Conservation (phyloP, 2,888 invertebrate genomes). For the Torymus tubicola region DNA sequence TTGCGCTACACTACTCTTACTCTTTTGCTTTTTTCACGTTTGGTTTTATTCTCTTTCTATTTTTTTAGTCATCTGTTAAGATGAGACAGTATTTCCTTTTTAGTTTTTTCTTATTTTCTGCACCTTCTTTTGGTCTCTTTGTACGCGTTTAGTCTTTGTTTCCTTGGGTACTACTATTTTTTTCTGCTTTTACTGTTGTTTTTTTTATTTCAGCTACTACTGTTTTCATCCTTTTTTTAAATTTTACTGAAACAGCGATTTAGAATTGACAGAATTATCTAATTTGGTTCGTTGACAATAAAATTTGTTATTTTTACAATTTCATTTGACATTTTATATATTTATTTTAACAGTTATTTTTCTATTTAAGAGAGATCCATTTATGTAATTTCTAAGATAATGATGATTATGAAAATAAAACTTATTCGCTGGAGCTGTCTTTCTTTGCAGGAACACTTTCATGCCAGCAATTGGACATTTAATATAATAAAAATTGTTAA, state of each 20-base stretch:
- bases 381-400: not conserved
- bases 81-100: conserved; percentile 26
- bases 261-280: conserved; percentile 3
- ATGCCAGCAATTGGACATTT: not conserved
- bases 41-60: conserved; percentile 17
- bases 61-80: conserved; percentile 27
- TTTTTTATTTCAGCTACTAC: conserved; percentile 11
- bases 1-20: not conserved
- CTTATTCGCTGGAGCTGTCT: not conserved
- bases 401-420: conserved; percentile 1
- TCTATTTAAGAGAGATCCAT: not conserved
- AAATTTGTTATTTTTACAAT: not conserved
- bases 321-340: not conserved
- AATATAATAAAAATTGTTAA: conserved; percentile 24
- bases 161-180: conserved; percentile 3
- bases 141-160: conserved; percentile 45
- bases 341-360: not conserved
- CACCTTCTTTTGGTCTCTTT: conserved; percentile 46
- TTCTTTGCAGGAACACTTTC: conserved; percentile 7
- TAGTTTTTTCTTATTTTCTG: conserved; percentile 16
- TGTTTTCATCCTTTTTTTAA: conserved; percentile 2
- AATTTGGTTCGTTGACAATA: conserved; percentile 3
- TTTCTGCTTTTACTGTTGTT: not conserved
- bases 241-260: not conserved
- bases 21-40: not conserved